phyloP scores from a whole-genome alignment of 2,113 vertebrate species.

The Heptranchias perlo region DNA sequence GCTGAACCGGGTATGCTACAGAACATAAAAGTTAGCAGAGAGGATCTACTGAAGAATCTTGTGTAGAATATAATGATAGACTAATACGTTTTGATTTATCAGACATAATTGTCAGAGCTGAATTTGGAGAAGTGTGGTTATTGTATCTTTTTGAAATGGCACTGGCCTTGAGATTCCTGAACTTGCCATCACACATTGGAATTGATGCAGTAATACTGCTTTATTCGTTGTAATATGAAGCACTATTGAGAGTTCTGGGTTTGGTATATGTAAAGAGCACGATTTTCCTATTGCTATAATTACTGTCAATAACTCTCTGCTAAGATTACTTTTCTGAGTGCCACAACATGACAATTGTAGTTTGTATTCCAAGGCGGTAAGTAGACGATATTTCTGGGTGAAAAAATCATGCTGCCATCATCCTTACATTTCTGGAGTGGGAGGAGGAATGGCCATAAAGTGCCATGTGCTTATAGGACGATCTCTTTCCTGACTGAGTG shows the following conservation, averaged over 20 bases:
- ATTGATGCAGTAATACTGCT: not conserved
- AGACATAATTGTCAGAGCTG: not conserved
- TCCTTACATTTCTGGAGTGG: not conserved
- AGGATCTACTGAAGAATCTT: too few species aligned
- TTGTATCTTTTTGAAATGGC: not conserved
- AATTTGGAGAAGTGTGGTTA: not conserved
- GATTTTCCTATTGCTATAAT: not conserved
- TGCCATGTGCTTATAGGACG: not conserved
- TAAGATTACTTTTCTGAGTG: not conserved
- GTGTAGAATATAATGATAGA: not conserved
- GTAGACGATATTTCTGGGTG: too few species aligned
- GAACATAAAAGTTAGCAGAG: not conserved
- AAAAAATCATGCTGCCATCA: not conserved
- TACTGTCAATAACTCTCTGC: not conserved
- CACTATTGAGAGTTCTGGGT: not conserved
- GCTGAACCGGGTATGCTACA: not conserved
- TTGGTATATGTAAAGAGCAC: not conserved
- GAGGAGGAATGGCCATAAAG: not conserved
- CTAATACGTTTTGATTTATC: not conserved
- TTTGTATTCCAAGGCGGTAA: not conserved
- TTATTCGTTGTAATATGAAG: not conserved
- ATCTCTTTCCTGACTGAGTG: not conserved
- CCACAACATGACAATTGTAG: not conserved
- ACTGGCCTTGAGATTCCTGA: not conserved
- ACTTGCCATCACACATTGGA: not conserved